These are phyloP conservation scores for Siderastrea radians DNA, from an alignment of 92 coral and sea anemone species.

Conservation along the genomic window DNA sequence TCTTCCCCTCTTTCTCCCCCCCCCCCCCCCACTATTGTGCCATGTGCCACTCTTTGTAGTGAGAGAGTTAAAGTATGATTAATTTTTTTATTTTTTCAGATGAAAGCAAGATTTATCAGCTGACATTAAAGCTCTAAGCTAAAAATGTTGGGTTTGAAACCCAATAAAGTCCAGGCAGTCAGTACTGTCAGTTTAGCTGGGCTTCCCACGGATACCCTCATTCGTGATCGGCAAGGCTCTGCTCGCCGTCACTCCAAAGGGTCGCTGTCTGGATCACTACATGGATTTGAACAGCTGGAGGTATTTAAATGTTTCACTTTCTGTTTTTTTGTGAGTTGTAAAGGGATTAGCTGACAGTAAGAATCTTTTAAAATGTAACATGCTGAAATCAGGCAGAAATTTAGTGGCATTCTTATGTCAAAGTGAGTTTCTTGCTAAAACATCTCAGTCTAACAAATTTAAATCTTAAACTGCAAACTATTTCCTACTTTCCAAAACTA, in stretches of 20 bases:
- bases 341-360: too few relatives aligned
- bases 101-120: background rate
- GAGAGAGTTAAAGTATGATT: background rate
- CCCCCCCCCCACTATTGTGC: background rate
- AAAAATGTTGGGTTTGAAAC: constrained; percentile 46
- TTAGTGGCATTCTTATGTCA: too few relatives aligned
- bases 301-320: background rate
- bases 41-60: background rate
- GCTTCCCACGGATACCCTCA: constrained; percentile 34
- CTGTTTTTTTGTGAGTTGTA: too few relatives aligned
- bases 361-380: too few relatives aligned
- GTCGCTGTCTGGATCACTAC: constrained; percentile 53
- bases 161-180: constrained; percentile 45
- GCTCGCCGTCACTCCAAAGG: constrained; percentile 28
- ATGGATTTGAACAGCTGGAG: constrained; percentile 54
- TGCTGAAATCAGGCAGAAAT: too few relatives aligned
- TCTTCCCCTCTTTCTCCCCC: too few relatives aligned
- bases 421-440: too few relatives aligned
- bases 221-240: background rate
- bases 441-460: too few relatives aligned
- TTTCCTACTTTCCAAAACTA: too few relatives aligned
- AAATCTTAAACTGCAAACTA: too few relatives aligned
- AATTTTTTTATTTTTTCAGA: constrained; percentile 6
- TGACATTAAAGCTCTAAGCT: background rate
- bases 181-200: constrained; percentile 51